phyloP scores from a whole-genome alignment of 1,140 invertebrate species.

The Pissodes strobi region DNA sequence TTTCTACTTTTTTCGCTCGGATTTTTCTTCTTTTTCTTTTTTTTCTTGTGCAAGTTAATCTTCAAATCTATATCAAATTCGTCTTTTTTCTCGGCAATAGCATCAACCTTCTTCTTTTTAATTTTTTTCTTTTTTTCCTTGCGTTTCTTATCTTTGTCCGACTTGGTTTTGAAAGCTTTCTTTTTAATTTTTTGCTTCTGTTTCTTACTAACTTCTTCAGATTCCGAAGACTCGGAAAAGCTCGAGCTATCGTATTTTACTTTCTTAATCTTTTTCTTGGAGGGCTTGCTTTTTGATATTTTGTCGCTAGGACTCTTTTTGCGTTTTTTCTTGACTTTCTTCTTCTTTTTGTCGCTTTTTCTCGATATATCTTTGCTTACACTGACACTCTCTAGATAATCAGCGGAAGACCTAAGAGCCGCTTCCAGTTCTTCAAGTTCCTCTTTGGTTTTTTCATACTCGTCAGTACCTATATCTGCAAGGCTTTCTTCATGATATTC shows the following conservation, averaged over 20 bases:
- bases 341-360: conserved; percentile 35
- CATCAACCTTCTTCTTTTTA: background rate
- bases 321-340: conserved; percentile 34
- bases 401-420: background rate
- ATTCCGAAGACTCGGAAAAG: background rate
- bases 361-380: background rate
- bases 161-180: background rate
- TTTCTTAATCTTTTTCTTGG: conserved; percentile 18
- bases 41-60: background rate
- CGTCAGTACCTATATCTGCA: conserved; percentile 16
- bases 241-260: background rate
- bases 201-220: conserved; percentile 6
- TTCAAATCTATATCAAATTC: background rate
- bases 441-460: conserved; percentile 33
- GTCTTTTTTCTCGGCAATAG: no score
- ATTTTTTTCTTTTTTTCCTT: conserved; percentile 13
- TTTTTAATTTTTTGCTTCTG: conserved; percentile 14
- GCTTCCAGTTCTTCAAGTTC: conserved; percentile 27
- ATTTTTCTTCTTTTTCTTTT: conserved; percentile 1
- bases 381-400: background rate
- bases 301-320: conserved; percentile 27
- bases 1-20: background rate
- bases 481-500: background rate
- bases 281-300: conserved; percentile 26
- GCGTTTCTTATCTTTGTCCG: background rate